Conservation (phyloP, 2,113 vertebrate genomes). For the Kryptolebias marmoratus region DNA sequence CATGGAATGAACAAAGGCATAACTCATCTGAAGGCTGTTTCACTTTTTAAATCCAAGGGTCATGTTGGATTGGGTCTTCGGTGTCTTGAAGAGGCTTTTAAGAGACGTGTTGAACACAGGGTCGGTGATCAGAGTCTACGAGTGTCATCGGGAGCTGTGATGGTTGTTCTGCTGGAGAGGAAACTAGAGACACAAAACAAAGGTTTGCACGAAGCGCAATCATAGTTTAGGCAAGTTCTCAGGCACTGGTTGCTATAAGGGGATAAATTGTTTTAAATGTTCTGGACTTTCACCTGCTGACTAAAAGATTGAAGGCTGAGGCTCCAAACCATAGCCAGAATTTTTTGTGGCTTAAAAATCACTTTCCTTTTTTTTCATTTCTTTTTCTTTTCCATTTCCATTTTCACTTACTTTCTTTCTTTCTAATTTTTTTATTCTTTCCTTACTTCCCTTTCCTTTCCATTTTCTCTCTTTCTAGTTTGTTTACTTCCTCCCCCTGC, state of each 20-base stretch:
- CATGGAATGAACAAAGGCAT: constrained; percentile 32
- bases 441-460: too few relatives aligned
- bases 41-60: constrained; percentile 43
- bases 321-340: too few relatives aligned
- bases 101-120: constrained; percentile 42
- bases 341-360: too few relatives aligned
- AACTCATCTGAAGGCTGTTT: constrained; percentile 58
- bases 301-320: too few relatives aligned
- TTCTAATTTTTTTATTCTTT: too few relatives aligned
- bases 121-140: constrained; percentile 54
- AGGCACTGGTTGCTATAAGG: neutral
- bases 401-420: too few relatives aligned
- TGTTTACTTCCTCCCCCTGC: too few relatives aligned
- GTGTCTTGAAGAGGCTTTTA: constrained; percentile 42
- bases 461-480: too few relatives aligned
- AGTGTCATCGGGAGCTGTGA: constrained; percentile 33
- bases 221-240: neutral
- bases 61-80: constrained; percentile 49
- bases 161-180: constrained; percentile 29
- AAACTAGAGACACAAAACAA: constrained; percentile 14
- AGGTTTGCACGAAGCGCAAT: neutral
- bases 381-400: too few relatives aligned
- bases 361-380: too few relatives aligned
- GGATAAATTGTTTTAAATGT: too few relatives aligned
- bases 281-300: too few relatives aligned